These are phyloP conservation scores for Eumeta japonica DNA, from an alignment of 1,140 invertebrate species.

Conservation along the genomic window DNA sequence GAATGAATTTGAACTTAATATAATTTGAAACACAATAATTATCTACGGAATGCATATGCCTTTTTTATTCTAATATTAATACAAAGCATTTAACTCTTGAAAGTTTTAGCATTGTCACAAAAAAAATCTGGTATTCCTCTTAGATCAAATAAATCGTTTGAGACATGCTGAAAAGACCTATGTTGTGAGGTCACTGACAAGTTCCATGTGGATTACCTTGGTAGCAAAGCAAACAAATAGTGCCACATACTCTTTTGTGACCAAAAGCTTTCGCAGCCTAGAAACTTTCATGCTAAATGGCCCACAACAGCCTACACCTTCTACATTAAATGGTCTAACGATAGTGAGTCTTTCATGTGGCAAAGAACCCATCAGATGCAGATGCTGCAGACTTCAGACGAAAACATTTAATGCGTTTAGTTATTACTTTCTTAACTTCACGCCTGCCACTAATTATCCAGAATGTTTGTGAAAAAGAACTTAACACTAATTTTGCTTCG, in stretches of 20 bases:
- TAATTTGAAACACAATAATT: too few relatives aligned
- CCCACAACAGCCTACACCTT: constrained; percentile 29
- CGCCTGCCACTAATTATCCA: constrained; percentile 12
- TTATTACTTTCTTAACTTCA: constrained; percentile 9
- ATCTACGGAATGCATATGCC: too few relatives aligned
- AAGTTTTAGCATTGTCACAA: not conserved
- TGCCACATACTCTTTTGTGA: too few relatives aligned
- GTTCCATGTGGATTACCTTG: too few relatives aligned
- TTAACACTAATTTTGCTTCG: constrained; percentile 9
- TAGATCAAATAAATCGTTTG: constrained; percentile 19
- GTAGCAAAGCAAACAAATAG: too few relatives aligned
- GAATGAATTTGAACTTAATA: too few relatives aligned
- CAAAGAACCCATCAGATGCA: constrained; percentile 18
- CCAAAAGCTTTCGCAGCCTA: too few relatives aligned
- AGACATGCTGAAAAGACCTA: constrained; percentile 24
- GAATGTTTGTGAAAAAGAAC: constrained; percentile 8
- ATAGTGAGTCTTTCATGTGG: constrained; percentile 12
- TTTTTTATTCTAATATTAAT: too few relatives aligned
- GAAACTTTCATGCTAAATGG: too few relatives aligned
- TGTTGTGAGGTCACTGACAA: too few relatives aligned
- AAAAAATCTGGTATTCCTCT: not conserved
- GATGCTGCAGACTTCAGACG: not conserved
- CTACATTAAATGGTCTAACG: constrained; percentile 20
- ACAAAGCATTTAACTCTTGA: not conserved
- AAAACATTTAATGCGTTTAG: constrained; percentile 13